These are phyloP conservation scores for Hyposoter didymator DNA, from an alignment of 2,888 invertebrate genomes.

Conservation along the genomic window DNA sequence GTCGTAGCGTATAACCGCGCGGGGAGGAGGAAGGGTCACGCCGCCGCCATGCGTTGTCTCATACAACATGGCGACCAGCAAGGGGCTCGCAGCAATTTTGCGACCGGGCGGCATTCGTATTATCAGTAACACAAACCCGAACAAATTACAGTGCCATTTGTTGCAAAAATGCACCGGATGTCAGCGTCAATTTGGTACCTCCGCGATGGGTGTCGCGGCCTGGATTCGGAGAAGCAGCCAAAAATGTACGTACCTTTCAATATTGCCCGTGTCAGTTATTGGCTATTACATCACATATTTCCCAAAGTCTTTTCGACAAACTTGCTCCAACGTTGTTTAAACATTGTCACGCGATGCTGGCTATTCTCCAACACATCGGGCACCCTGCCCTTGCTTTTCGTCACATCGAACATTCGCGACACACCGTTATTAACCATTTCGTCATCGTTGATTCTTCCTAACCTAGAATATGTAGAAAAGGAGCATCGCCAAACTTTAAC, in stretches of 20 bases:
- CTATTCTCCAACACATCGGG: not conserved
- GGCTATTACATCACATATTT: slow-evolving; percentile 79
- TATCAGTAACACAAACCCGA: slow-evolving; percentile 77
- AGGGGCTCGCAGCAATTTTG: slow-evolving; percentile 81
- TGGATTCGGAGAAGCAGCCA: slow-evolving; percentile 73
- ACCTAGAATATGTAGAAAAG: slow-evolving; percentile 30
- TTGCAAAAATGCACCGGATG: slow-evolving; percentile 75
- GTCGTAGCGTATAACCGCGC: not conserved
- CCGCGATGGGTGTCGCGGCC: slow-evolving; percentile 74
- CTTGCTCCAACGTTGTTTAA: slow-evolving; percentile 19
- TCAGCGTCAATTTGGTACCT: slow-evolving; percentile 73
- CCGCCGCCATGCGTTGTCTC: slow-evolving; percentile 76
- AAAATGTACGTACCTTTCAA: slow-evolving; percentile 77
- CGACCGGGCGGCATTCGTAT: slow-evolving; percentile 80
- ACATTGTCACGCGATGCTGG: not conserved
- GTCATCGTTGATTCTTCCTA: not conserved
- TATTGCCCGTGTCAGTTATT: slow-evolving; percentile 31
- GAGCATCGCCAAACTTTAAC: not conserved
- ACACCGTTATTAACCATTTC: not conserved
- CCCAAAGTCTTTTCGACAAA: slow-evolving; percentile 12
- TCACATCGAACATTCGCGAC: slow-evolving; percentile 9
- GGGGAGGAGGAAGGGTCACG: not conserved
- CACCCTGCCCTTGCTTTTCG: not conserved
- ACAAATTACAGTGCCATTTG: slow-evolving; percentile 72
- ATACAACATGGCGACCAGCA: slow-evolving; percentile 84